Evolutionary conservation across 2,113 vertebrate species (phyloP).

Genomic region (Petaurus breviceps): DNA sequence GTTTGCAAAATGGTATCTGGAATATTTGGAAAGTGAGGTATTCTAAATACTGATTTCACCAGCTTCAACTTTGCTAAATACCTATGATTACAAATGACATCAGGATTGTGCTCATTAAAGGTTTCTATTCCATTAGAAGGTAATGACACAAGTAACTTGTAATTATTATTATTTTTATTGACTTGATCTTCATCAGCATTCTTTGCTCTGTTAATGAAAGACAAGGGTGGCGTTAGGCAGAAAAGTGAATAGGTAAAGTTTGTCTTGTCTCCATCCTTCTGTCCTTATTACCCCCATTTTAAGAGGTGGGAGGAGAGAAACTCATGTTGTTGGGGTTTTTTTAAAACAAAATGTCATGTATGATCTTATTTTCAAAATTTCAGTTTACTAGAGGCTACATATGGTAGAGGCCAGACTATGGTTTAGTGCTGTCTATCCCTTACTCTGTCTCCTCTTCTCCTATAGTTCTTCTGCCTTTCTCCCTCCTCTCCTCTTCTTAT

Average conservation of each 20-base stretch:
- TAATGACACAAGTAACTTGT: neutral
- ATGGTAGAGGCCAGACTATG: neutral
- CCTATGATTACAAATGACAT: neutral
- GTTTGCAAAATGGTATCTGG: neutral
- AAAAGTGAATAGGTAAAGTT: neutral
- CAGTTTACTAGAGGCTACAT: neutral
- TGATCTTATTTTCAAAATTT: neutral
- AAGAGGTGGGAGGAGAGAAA: neutral
- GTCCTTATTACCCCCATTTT: neutral
- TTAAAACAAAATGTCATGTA: neutral
- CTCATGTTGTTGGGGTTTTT: neutral
- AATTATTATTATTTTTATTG: neutral
- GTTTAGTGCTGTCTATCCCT: neutral
- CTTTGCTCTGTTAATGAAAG: neutral
- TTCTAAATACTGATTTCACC: neutral
- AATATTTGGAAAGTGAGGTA: neutral
- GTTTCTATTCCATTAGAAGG: neutral
- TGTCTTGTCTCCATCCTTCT: neutral
- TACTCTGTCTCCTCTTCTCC: neutral
- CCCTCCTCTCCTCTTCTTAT: neutral
- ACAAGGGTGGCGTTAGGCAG: neutral
- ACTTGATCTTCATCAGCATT: neutral
- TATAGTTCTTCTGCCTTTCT: neutral
- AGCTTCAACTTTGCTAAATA: neutral
- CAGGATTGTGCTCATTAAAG: neutral